These are phyloP conservation scores for Miniopterus natalensis DNA, from an alignment of 2,113 vertebrate species.

Conservation along the genomic window DNA sequence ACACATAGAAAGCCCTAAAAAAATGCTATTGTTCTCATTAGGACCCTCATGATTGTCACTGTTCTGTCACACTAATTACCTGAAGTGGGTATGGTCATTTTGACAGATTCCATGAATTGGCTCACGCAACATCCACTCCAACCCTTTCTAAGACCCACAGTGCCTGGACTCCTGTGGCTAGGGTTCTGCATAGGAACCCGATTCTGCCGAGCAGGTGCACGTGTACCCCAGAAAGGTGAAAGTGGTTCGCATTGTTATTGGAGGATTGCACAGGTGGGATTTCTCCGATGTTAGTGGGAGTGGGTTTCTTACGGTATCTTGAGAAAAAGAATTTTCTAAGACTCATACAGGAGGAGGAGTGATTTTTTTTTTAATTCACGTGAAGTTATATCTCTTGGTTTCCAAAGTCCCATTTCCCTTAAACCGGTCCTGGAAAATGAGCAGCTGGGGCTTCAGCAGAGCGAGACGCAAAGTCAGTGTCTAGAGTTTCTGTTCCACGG, in stretches of 20 bases:
- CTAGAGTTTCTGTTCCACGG: no score
- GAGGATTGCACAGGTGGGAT: no score
- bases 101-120: not conserved
- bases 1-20: not conserved
- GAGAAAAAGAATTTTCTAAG: no score
- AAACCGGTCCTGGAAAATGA: no score
- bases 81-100: not conserved
- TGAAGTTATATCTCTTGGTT: no score
- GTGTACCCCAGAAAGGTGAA: not conserved
- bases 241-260: not conserved
- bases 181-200: not conserved
- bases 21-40: not conserved
- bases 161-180: not conserved
- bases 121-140: not conserved
- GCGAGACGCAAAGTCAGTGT: no score
- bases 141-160: not conserved
- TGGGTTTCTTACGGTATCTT: no score
- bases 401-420: no score
- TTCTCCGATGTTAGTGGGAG: no score
- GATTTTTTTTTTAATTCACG: no score
- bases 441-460: no score
- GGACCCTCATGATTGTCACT: not conserved
- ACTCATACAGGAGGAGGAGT: no score
- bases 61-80: not conserved
- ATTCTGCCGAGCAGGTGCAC: not conserved